Percentiles rank a stretch among this genome's conserved stretches.
Conservation (phyloP, 2,113 vertebrate species). For the Cavia porcellus region DNA sequence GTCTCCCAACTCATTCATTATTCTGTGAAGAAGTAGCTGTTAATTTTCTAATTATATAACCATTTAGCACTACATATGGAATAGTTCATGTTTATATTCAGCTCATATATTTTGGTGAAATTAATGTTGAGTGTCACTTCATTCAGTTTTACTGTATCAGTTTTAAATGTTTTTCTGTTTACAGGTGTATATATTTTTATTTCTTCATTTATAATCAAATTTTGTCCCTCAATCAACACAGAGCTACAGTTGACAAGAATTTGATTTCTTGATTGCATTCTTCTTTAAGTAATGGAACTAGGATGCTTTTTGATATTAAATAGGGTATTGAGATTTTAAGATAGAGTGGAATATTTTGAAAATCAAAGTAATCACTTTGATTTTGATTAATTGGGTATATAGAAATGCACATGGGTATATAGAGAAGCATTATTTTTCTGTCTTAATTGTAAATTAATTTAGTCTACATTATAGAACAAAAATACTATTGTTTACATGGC, state of each 20-base stretch:
- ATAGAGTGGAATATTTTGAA: slow-evolving; percentile 31
- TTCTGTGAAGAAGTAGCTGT: slow-evolving; percentile 46
- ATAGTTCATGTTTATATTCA: slow-evolving; percentile 50
- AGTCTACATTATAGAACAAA: slow-evolving; percentile 25
- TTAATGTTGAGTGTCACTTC: slow-evolving; percentile 57
- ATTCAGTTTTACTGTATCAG: slow-evolving; percentile 37
- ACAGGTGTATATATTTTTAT: not conserved
- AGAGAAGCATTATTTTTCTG: not conserved
- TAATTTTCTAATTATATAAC: slow-evolving; percentile 45
- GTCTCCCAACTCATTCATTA: not conserved
- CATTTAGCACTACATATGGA: not conserved
- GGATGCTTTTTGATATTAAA: slow-evolving; percentile 13
- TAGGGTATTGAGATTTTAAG: slow-evolving; percentile 36
- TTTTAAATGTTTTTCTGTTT: slow-evolving; percentile 59
- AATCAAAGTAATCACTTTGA: not conserved
- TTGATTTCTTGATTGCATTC: slow-evolving; percentile 34
- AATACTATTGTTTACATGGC: not conserved
- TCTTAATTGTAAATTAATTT: slow-evolving; percentile 13
- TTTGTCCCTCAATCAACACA: not conserved
- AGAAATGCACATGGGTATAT: not conserved
- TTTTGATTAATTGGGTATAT: not conserved
- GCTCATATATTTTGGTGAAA: not conserved
- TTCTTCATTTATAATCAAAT: slow-evolving; percentile 9
- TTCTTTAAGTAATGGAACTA: not conserved
- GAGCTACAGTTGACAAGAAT: not conserved